Conservation (phyloP, 2,888 invertebrate species). For the Cloeon dipterum region DNA sequence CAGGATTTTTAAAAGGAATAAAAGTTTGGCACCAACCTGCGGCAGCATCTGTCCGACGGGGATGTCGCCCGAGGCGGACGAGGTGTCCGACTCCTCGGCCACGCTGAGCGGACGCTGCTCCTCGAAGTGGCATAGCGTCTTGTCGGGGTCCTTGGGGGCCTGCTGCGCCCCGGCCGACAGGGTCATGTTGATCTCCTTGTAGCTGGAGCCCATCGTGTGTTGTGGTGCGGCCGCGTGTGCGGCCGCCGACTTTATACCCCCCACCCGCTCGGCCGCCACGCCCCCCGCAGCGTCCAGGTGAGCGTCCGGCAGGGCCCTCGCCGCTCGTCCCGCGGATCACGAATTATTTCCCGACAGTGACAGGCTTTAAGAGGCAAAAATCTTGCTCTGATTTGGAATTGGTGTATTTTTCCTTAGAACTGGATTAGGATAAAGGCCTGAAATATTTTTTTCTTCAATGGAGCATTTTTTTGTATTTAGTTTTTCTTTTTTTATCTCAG, state of each 20-base stretch:
- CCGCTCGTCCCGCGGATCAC: too few species aligned
- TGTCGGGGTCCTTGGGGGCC: not conserved
- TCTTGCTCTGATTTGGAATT: too few species aligned
- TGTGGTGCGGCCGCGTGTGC: not conserved
- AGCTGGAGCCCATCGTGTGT: not conserved
- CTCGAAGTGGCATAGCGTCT: not conserved
- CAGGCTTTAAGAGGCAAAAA: too few species aligned
- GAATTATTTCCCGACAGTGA: too few species aligned
- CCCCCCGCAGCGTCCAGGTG: too few species aligned
- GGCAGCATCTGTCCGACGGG: not conserved
- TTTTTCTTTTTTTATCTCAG: too few species aligned
- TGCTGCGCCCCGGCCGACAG: not conserved
- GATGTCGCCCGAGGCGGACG: not conserved
- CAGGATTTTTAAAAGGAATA: too few species aligned
- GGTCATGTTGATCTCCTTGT: not conserved
- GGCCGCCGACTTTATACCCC: conserved; percentile 1
- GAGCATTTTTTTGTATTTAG: too few species aligned
- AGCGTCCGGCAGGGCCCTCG: too few species aligned
- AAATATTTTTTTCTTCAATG: too few species aligned
- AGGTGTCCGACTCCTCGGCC: conserved; percentile 1
- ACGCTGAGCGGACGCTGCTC: not conserved
- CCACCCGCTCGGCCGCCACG: not conserved
- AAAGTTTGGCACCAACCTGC: not conserved
- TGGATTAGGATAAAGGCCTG: too few species aligned
- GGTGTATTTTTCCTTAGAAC: too few species aligned